phyloP scores from a whole-genome alignment of 2,888 invertebrate genomes.

The Operophtera brumata region DNA sequence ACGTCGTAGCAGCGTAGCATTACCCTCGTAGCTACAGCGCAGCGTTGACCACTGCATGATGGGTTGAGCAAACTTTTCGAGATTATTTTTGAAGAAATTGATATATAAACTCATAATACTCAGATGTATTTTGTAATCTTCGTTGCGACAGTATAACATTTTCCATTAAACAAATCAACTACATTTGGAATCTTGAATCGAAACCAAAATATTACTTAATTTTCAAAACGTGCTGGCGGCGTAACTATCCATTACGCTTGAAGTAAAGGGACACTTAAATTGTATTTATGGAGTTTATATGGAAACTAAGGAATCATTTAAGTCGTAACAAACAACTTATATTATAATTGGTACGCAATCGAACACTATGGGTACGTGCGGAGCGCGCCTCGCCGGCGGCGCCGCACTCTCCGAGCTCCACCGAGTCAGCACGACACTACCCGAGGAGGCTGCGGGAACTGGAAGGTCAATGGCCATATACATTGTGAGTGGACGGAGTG shows the following conservation, averaged over 20 bases:
- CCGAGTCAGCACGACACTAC: not conserved
- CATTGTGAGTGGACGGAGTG: not conserved
- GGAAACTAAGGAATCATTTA: not conserved
- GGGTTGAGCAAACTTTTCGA: not conserved
- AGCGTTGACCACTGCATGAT: not conserved
- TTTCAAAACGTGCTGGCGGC: not conserved
- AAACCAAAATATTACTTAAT: not conserved
- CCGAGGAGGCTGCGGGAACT: not conserved
- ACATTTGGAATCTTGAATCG: not conserved
- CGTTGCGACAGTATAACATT: not conserved
- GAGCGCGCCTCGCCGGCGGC: not conserved
- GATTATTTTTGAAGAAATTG: not conserved
- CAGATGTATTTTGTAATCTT: not conserved
- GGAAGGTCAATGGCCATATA: not conserved
- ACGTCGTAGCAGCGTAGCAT: not conserved
- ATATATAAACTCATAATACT: not conserved
- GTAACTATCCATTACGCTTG: not conserved
- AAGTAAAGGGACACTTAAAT: not conserved
- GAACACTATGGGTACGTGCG: not conserved
- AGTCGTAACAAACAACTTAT: no score
- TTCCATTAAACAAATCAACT: not conserved
- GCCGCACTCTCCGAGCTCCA: conserved; percentile 1
- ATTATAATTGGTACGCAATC: not conserved
- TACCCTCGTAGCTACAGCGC: conserved; percentile 4
- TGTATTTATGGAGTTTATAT: not conserved